Evolutionary conservation across 2,113 vertebrate genomes (phyloP).

Genomic region (Stigmatopora nigra): DNA sequence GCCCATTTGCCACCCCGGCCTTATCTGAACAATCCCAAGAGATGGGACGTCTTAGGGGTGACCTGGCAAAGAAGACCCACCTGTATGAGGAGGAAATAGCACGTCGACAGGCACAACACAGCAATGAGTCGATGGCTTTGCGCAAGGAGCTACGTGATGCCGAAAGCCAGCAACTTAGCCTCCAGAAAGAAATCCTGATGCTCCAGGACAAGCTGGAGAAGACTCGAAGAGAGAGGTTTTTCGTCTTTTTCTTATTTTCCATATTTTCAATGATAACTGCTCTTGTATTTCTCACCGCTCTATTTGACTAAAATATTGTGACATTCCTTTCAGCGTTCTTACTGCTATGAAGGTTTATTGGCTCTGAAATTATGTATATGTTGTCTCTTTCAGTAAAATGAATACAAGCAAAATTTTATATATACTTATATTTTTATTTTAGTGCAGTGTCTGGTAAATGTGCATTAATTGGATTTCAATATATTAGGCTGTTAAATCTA

Average conservation of each 20-base stretch:
- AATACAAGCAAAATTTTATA: constrained; percentile 44
- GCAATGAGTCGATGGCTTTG: constrained; percentile 82
- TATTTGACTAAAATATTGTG: neutral
- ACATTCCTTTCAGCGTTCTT: neutral
- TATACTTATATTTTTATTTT: constrained; percentile 1
- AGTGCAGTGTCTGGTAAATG: constrained; percentile 3
- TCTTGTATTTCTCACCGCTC: neutral
- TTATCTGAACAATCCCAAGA: constrained; percentile 87
- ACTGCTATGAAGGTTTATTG: neutral
- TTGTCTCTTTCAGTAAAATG: constrained; percentile 40
- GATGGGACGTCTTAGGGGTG: constrained; percentile 80
- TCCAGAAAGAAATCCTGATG: constrained; percentile 93
- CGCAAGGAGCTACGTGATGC: constrained; percentile 91
- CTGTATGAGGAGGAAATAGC: constrained; percentile 86
- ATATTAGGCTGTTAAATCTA: neutral
- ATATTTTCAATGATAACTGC: neutral
- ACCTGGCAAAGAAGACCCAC: constrained; percentile 88
- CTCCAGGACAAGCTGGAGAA: constrained; percentile 97
- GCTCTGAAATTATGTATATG: neutral
- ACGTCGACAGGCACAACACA: constrained; percentile 82
- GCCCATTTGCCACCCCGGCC: constrained; percentile 62
- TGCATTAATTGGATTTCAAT: neutral
- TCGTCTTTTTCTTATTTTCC: neutral
- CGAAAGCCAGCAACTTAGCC: constrained; percentile 87
- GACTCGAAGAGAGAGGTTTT: constrained; percentile 85